Conservation (phyloP, 2,797 vertebrate species). For the Parambassis ranga region DNA sequence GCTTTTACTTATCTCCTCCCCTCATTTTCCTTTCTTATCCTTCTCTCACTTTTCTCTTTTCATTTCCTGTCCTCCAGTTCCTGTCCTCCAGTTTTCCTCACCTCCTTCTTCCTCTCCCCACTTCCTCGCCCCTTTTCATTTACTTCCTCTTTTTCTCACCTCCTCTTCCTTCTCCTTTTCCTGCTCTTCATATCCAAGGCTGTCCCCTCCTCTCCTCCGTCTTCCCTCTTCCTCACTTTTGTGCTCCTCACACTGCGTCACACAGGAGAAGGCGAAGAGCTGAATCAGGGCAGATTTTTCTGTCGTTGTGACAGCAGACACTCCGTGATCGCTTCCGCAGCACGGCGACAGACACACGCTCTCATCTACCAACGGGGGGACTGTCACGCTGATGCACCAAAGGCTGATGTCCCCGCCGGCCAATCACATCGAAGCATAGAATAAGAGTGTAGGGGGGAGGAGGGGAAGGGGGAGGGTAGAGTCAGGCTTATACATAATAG, state of each 20-base stretch:
- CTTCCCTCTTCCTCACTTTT: not conserved
- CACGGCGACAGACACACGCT: conserved; percentile 17
- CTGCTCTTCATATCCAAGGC: not conserved
- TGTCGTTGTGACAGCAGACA: conserved; percentile 43
- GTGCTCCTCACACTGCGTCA: conserved; percentile 6
- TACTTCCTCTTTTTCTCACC: not conserved
- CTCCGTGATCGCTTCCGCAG: conserved; percentile 41
- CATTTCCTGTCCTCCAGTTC: not conserved
- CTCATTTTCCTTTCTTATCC: not conserved
- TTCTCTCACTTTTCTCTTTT: not conserved
- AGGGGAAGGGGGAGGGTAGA: not conserved
- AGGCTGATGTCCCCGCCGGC: conserved; percentile 24
- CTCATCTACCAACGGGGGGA: conserved; percentile 14
- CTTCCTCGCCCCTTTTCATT: not conserved
- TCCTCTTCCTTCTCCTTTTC: not conserved
- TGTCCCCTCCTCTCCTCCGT: not conserved
- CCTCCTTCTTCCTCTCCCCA: not conserved
- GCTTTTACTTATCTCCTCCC: not conserved
- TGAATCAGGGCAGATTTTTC: conserved; percentile 27
- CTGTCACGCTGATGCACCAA: conserved; percentile 49
- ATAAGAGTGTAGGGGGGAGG: not conserved
- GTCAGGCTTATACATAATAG: not conserved
- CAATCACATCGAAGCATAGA: conserved; percentile 37
- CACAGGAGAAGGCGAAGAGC: conserved; percentile 9
- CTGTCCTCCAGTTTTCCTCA: too few relatives aligned